Base-by-base conservation (phyloP, 2,797 vertebrate genomes). In the Ibycter americanus region DNA sequence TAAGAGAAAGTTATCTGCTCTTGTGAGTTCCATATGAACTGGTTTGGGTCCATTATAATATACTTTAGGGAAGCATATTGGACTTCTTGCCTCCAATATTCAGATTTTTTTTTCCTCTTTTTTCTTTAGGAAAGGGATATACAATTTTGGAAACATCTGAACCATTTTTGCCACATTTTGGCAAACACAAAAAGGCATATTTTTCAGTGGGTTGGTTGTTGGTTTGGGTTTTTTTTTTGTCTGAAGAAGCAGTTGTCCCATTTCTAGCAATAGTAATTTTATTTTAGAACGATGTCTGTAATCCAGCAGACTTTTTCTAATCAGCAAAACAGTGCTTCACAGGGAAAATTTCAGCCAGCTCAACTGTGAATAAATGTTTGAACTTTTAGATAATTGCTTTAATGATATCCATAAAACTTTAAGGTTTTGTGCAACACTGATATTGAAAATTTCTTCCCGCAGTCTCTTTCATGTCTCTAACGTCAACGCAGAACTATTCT, bases 351-450 rank as follows among this genome's bases (percentile, higher is more conserved):
- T 51, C 63, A 89, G 34, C 51, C 32, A 90, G 63, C 49, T 86
- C 61, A 72, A 11, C 63, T 86, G 61, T 74, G 55, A 83, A 94
- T 84, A 80, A 59, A 83, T 42, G 42, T 77, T 74, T 51, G 61
- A 90, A 78, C 63, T 65, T 90, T 80, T 72, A 58, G 84, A 68
- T 87, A 71, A 82, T 91, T 93, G 70, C 44, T 89, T 83, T 91
- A 89, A 94, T 32, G 76, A 83, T 42, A 88, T 21, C 61, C 68
- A 86, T 83, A 90, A 96, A 90, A 71, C 9, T 58, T 89, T 16
- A 61, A 91, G n/a, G 21, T 29, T 56, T 92, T 95, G 29, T 70
- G 38, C 61, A 68, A 34, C 61, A 56, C 25, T 54, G 65, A 51
- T 93, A 58, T 2, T 63, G 62, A 73, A 84, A 62, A 73, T 89